A percentile compares a stretch with the other conserved stretches of the same genome.
phyloP scores from a whole-genome alignment of 2,797 vertebrate genomes.

The Microctenopoma steveboyesi region DNA sequence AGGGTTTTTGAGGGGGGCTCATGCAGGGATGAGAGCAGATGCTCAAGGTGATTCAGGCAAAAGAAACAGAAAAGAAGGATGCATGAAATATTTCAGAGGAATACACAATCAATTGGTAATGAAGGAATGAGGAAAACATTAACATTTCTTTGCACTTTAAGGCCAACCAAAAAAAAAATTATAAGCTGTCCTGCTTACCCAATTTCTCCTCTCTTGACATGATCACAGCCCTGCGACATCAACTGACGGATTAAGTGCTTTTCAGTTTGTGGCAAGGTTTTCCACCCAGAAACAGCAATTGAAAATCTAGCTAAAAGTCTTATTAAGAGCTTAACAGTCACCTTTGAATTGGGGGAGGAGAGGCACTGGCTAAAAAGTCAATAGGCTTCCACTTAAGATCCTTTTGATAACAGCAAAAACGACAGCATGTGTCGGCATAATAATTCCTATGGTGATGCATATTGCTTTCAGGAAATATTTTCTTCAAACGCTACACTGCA shows the following conservation, averaged over 20 bases:
- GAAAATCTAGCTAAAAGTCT: constrained; percentile 71
- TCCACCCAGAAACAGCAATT: constrained; percentile 61
- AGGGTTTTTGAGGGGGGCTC: constrained; percentile 30
- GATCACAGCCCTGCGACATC: constrained; percentile 68
- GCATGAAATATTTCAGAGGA: constrained; percentile 13
- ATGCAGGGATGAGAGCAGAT: constrained; percentile 39
- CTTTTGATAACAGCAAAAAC: constrained; percentile 45
- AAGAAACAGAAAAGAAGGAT: constrained; percentile 17
- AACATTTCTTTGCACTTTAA: no score
- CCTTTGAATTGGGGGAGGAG: constrained; percentile 62
- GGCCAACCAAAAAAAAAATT: constrained; percentile 18
- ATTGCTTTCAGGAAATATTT: constrained; percentile 30
- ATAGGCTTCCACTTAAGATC: constrained; percentile 65
- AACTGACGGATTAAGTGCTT: constrained; percentile 82
- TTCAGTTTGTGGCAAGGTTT: constrained; percentile 67
- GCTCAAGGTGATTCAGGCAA: constrained; percentile 27
- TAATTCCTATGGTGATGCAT: constrained; percentile 52
- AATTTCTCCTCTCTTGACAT: constrained; percentile 58
- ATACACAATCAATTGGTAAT: neutral
- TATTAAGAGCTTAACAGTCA: constrained; percentile 72
- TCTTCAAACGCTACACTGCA: constrained; percentile 36
- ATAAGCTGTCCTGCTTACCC: constrained; percentile 42
- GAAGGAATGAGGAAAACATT: neutral
- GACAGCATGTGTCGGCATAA: constrained; percentile 45
- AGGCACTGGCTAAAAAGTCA: constrained; percentile 68